Conservation (phyloP, 2,113 vertebrate genomes). For the Neodontobutis hainanensis region DNA sequence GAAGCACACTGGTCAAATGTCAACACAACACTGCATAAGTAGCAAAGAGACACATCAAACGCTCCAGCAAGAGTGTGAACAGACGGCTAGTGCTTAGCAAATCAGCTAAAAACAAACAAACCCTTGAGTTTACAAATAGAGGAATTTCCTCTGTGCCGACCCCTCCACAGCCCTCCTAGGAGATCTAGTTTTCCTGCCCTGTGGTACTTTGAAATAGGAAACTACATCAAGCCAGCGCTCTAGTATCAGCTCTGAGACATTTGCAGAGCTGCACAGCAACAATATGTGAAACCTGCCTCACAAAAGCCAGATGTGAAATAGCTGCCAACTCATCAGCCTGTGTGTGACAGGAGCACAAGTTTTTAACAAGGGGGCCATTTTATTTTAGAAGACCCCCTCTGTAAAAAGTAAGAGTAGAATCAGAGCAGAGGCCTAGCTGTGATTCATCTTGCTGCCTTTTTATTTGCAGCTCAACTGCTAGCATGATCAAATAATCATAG, state of each 20-base stretch:
- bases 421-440: conserved; percentile 47
- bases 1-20: conserved; percentile 75
- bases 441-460: conserved; percentile 54
- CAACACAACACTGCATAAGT: conserved; percentile 64
- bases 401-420: conserved; percentile 68
- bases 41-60: conserved; percentile 70
- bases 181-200: conserved; percentile 36
- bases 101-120: conserved; percentile 70
- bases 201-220: conserved; percentile 28
- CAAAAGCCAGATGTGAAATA: conserved; percentile 33
- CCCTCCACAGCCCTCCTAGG: conserved; percentile 33
- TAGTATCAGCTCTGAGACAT: conserved; percentile 15
- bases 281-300: conserved; percentile 6
- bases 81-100: conserved; percentile 57
- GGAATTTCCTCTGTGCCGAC: conserved; percentile 61
- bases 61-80: conserved; percentile 59
- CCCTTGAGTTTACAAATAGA: conserved; percentile 69
- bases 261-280: conserved; percentile 10
- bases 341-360: conserved; percentile 38
- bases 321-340: conserved; percentile 49
- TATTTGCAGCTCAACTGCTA: conserved; percentile 26
- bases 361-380: conserved; percentile 51
- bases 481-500: conserved; percentile 64
- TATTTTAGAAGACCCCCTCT: conserved; percentile 56
- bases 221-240: conserved; percentile 9